Conservation (phyloP, 2,113 vertebrate genomes). For the Silurus glanis region DNA sequence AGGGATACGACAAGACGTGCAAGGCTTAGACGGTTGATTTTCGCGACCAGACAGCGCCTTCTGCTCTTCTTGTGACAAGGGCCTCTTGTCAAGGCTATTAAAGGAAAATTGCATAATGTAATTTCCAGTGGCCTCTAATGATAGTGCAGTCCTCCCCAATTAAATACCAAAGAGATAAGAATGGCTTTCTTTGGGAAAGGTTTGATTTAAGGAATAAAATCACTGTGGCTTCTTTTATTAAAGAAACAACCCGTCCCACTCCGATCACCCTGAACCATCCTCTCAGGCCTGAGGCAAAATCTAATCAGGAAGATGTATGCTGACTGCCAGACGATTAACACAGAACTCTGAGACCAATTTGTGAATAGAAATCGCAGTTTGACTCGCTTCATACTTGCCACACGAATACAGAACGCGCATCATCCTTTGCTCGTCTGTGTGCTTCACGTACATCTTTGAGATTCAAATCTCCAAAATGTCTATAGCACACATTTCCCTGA, state of each 20-base stretch:
- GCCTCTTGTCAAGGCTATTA: slow-evolving; percentile 51
- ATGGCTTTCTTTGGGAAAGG: slow-evolving; percentile 57
- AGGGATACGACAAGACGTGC: slow-evolving; percentile 51
- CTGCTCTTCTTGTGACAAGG: slow-evolving; percentile 50
- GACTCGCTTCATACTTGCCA: not conserved
- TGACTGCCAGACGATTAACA: slow-evolving; percentile 40
- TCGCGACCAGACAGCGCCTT: slow-evolving; percentile 49
- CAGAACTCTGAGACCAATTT: slow-evolving; percentile 43
- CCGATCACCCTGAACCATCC: not conserved
- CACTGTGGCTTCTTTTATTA: slow-evolving; percentile 20
- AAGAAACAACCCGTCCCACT: no score
- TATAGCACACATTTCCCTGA: not conserved
- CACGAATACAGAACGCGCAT: not conserved
- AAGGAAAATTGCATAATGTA: slow-evolving; percentile 61
- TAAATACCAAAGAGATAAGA: slow-evolving; percentile 58
- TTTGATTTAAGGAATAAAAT: slow-evolving; percentile 58
- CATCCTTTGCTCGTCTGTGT: not conserved
- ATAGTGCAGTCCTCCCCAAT: slow-evolving; percentile 58
- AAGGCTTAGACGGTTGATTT: slow-evolving; percentile 51
- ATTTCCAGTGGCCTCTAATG: slow-evolving; percentile 58
- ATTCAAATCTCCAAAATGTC: not conserved
- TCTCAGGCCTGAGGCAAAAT: slow-evolving; percentile 51
- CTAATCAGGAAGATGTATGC: slow-evolving; percentile 51
- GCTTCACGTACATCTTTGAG: not conserved
- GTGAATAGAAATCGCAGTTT: slow-evolving; percentile 43